Evolutionary conservation across 1,140 invertebrate species (phyloP), one percentile per base, ranked within the genome.

Genomic region (Conus betulinus): DNA sequence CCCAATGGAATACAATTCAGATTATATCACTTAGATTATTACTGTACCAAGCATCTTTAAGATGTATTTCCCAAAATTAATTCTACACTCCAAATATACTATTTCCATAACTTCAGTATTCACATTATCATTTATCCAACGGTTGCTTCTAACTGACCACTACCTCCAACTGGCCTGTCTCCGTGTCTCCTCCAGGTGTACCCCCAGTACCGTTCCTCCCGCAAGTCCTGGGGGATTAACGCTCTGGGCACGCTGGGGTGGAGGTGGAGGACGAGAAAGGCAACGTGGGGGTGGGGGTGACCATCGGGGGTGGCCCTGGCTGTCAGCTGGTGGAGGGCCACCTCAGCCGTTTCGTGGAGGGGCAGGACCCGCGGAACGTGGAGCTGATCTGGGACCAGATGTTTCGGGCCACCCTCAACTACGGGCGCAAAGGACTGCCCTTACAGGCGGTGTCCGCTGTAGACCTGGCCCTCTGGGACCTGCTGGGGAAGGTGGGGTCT

Each of bases 211-310:
- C 86, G 91, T n/a, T 74, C 88, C 11, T 91, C 90, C 74, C 79
- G 94, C 51, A 94, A 93, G 85, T 94, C 93, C 5, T 94, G 94
- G 94, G 94, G 94, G 1, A 94, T 94, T 84, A 94, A 94, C 87
- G 93, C 92, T 15, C 88, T 94, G 23, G 94, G 94, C 1, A 89
- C 93, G 0, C 89, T 94, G 78, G 91, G 25, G 93, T 94, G 5
- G 93, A 94, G 82, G 90, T 94, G 27, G 94, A 94, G 86, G 93
- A 93, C 13, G 93, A 93, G 6, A 92, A 93, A 78, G 94, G 94
- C 10, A 92, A 91, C 11, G 89, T 89, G 52, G 94, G 94, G 23
- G 93, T 94, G 23, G 94, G 94, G 7, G 92, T 93, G 7, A 93
- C 93, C 0, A 93, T 94, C 57, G 94, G 94, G 23, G 94, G 93